Percentiles rank a stretch among this genome's conserved stretches.
Conservation (phyloP, 2,113 vertebrate species). For the Phalacrocorax aristotelis region DNA sequence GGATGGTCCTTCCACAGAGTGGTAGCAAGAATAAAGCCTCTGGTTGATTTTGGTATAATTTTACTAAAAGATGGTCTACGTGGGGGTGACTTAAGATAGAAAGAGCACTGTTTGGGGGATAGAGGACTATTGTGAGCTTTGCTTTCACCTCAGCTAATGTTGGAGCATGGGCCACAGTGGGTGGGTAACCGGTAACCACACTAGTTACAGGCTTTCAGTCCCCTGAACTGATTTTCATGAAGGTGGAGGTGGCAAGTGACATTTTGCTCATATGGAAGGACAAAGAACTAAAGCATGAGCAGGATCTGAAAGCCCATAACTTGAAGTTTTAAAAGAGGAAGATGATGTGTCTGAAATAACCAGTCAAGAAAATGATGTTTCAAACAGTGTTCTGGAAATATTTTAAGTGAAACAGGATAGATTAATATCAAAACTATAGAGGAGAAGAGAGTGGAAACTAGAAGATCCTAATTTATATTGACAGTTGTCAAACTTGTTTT, state of each 20-base stretch:
- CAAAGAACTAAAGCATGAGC: background rate
- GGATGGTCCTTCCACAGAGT: background rate
- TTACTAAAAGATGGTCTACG: background rate
- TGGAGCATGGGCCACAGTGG: background rate
- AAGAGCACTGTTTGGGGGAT: background rate
- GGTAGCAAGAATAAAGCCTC: background rate
- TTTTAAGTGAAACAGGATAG: background rate
- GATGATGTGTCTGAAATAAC: background rate
- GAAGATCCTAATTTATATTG: background rate
- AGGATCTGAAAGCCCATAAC: background rate
- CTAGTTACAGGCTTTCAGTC: background rate
- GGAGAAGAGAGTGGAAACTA: background rate
- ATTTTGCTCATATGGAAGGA: background rate
- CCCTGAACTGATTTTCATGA: background rate
- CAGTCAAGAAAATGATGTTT: background rate
- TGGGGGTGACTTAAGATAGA: background rate
- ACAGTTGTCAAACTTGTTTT: background rate
- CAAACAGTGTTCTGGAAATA: background rate
- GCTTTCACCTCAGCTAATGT: background rate
- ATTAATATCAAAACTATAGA: background rate
- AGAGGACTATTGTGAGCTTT: background rate
- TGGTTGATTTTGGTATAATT: background rate
- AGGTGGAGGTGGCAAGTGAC: background rate
- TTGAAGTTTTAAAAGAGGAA: background rate
- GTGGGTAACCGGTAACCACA: background rate